phyloP scores from a whole-genome alignment of 2,888 invertebrate genomes.

The Aphodius sticticus region DNA sequence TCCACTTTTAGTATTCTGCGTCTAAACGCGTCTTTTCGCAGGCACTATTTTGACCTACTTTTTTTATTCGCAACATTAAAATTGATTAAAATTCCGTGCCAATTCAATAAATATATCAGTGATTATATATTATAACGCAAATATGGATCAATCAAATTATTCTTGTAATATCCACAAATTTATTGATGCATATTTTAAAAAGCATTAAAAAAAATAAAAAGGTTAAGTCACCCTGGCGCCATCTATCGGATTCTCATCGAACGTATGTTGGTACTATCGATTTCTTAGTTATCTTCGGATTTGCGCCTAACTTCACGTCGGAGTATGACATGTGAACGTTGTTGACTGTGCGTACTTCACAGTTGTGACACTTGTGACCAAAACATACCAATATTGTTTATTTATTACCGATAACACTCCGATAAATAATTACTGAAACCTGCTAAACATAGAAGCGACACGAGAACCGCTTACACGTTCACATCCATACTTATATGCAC shows the following conservation, averaged over 20 bases:
- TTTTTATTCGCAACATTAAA: background rate
- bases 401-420: background rate
- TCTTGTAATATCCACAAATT: no score
- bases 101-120: background rate
- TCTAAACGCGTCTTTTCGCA: background rate
- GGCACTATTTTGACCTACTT: background rate
- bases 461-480: background rate
- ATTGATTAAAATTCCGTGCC: background rate
- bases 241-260: background rate
- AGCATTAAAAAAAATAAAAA: no score
- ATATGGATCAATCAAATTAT: no score
- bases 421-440: background rate
- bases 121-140: background rate
- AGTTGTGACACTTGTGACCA: slow-evolving; percentile 4
- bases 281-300: background rate
- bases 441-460: background rate
- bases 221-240: background rate
- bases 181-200: no score
- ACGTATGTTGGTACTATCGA: background rate
- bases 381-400: background rate
- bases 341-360: background rate
- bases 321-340: background rate
- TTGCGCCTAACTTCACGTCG: background rate
- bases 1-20: background rate
- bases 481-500: background rate